Evolutionary conservation across 1,140 invertebrate genomes (phyloP), one percentile per base, ranked within the genome.

Genomic region (Hypothenemus hampei): DNA sequence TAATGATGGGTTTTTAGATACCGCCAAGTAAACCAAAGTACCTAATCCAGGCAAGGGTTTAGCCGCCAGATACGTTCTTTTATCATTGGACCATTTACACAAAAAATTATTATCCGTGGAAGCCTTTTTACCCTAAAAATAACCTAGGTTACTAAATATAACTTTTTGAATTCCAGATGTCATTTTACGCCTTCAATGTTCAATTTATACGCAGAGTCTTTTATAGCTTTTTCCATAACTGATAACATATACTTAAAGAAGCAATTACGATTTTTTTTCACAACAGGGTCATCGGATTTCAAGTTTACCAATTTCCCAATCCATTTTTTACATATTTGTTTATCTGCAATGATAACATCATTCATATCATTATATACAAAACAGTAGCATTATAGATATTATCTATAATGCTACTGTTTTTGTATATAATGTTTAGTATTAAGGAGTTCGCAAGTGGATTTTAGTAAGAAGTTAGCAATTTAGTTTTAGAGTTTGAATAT

Each of bases 191-290:
- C n/a, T n/a, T n/a, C n/a, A n/a, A n/a, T n/a, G n/a, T n/a, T n/a
- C n/a, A n/a, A n/a, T n/a, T 20, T 40, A 11, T 48, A 36, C 7
- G 44, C 53, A 11, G 57, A 48, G 39, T 63, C 51, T n/a, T 64
- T 60, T 6, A 63, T 54, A 15, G 62, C 67, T 29, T 68, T 64
- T 33, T 72, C 65, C 11, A 77, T 54, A 6, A 75, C 68, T 24
- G 68, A 68, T 1, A 78, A 49, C 55, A 76, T 70, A 57, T 75
- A 78, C n/a, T 64, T 65, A 60, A 77, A 68, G 53, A 77, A 78
- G 5, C 58, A 62, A 40, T 77, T 77, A 33, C 75, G 67, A 57
- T 77, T 70, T 48, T 64, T 68, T 56, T 78, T 78, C 0, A 72
- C 71, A 6, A 66, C 61, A n/a, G 63, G 52, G 50, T 67, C 69